Conservation (phyloP, 2,797 vertebrate species). For the Craterocephalus amniculus region DNA sequence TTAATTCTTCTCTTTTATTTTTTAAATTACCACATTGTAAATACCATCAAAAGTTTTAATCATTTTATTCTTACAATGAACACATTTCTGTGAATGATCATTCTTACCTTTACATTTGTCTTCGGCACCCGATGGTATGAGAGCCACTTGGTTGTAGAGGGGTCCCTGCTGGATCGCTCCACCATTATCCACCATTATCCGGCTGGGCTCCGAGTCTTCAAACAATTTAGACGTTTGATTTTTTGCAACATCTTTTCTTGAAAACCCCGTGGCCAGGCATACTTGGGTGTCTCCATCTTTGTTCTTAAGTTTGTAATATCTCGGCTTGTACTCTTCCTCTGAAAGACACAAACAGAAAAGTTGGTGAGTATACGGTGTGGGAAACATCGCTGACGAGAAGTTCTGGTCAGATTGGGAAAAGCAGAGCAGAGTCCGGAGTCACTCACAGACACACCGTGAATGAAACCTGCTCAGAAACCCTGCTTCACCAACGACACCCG, state of each 20-base stretch:
- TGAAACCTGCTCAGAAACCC: background rate
- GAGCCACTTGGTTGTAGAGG: slow-evolving; percentile 51
- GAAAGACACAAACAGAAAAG: slow-evolving; percentile 42
- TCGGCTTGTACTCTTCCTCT: accelerated
- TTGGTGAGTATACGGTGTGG: background rate
- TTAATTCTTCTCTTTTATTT: too few species aligned
- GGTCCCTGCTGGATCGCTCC: too few species aligned
- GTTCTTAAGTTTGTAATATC: background rate
- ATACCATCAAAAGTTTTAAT: too few species aligned
- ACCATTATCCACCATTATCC: too few species aligned
- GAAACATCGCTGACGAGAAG: background rate
- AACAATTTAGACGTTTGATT: accelerated
- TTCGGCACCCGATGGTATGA: accelerated
- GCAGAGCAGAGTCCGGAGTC: too few species aligned
- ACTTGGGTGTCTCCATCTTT: accelerated
- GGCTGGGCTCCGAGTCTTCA: accelerated
- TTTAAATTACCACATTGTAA: too few species aligned
- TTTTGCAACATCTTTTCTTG: accelerated
- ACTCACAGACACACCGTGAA: slow-evolving; percentile 24
- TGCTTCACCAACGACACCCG: too few species aligned
- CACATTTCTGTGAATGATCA: too few species aligned
- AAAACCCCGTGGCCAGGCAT: slow-evolving; percentile 76
- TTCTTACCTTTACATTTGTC: accelerated
- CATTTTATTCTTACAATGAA: too few species aligned
- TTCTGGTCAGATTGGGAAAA: too few species aligned